Evolutionary conservation across 2,113 vertebrate genomes (phyloP).

Genomic region (Esox niger): DNA sequence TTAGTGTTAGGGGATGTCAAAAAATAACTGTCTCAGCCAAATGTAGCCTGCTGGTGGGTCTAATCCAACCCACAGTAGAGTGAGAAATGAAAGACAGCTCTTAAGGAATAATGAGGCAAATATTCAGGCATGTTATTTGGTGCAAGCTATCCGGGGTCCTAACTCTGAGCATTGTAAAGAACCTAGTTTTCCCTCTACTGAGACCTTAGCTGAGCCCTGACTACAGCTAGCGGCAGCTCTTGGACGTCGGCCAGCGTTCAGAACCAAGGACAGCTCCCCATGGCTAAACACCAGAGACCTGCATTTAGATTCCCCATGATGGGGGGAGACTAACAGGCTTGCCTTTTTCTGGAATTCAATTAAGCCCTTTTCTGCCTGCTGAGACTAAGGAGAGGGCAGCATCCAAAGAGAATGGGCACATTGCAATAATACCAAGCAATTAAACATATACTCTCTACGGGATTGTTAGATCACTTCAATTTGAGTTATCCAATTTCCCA

Average conservation of each 20-base stretch:
- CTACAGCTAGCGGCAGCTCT: constrained; percentile 55
- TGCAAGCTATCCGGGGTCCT: neutral
- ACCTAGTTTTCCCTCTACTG: constrained; percentile 2
- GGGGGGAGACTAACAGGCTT: constrained; percentile 15
- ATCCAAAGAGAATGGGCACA: constrained; percentile 39
- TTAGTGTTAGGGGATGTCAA: too few species aligned
- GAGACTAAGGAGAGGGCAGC: constrained; percentile 30
- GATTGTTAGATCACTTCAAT: constrained; percentile 61
- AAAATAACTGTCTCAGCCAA: too few species aligned
- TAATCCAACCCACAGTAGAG: too few species aligned
- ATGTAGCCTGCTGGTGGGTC: too few species aligned
- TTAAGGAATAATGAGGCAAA: too few species aligned
- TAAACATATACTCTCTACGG: constrained; percentile 57
- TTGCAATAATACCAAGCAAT: constrained; percentile 53
- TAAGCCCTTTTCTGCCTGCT: constrained; percentile 40
- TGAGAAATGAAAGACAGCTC: too few species aligned
- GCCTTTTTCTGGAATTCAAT: constrained; percentile 56
- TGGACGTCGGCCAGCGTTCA: constrained; percentile 59
- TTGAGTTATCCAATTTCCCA: constrained; percentile 34
- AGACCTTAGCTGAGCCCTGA: constrained; percentile 29
- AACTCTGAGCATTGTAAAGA: neutral
- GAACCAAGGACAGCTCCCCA: constrained; percentile 71
- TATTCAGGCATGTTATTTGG: neutral
- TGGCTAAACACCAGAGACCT: constrained; percentile 47
- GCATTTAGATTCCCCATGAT: constrained; percentile 47